A percentile compares a stretch with the other conserved stretches of the same genome.
Conservation (phyloP, 2,888 invertebrate genomes). For the Sinohyriopsis cumingii region DNA sequence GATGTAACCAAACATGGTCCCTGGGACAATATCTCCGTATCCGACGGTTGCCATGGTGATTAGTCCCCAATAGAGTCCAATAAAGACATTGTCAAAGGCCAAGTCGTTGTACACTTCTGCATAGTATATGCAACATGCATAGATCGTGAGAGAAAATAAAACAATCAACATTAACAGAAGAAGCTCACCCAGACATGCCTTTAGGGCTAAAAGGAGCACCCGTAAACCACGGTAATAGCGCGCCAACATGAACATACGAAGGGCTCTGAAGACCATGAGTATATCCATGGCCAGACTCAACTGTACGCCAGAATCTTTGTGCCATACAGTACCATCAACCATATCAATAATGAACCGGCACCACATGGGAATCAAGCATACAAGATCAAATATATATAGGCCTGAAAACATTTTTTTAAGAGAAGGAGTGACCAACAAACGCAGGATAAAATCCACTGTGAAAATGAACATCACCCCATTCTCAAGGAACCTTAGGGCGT, state of each 20-base stretch:
- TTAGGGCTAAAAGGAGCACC: constrained; percentile 43
- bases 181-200: constrained; percentile 45
- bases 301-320: constrained; percentile 16
- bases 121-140: constrained; percentile 44
- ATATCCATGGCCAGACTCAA: constrained; percentile 34
- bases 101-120: constrained; percentile 32
- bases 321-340: constrained; percentile 29
- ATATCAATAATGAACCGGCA: constrained; percentile 31
- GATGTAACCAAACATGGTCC: constrained; percentile 52
- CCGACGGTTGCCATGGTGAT: constrained; percentile 63
- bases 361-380: constrained; percentile 48
- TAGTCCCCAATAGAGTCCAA: constrained; percentile 51
- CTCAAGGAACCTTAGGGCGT: constrained; percentile 31
- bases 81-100: constrained; percentile 35
- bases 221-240: constrained; percentile 46
- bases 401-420: constrained; percentile 25
- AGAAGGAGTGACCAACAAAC: constrained; percentile 42
- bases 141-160: constrained; percentile 40
- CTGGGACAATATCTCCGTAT: constrained; percentile 62
- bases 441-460: constrained; percentile 41
- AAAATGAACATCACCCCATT: constrained; percentile 43
- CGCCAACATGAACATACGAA: constrained; percentile 45
- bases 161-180: constrained; percentile 44
- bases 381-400: constrained; percentile 37
- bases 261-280: constrained; percentile 40